A percentile compares a stretch with the other conserved stretches of the same genome.
phyloP scores from a whole-genome alignment of 2,888 invertebrate genomes.

The Endomychus coccineus region DNA sequence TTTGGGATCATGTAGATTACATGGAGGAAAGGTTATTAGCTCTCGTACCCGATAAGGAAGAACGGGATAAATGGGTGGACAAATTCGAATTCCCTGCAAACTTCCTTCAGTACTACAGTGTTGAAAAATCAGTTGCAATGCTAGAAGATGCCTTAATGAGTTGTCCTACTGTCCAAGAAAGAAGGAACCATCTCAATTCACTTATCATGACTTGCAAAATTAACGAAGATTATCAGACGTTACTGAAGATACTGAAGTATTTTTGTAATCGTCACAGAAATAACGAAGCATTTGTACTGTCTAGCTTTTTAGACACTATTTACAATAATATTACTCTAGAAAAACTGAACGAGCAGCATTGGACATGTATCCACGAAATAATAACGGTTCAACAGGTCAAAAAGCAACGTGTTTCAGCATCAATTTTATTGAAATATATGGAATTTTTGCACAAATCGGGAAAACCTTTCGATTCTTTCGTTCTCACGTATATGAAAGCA shows the following conservation, averaged over 20 bases:
- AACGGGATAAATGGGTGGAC: conserved; percentile 10
- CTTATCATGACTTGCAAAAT: conserved; percentile 11
- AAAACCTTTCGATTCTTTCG: conserved; percentile 6
- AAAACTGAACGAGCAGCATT: conserved; percentile 9
- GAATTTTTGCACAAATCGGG: conserved; percentile 4
- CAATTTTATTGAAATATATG: conserved; percentile 12
- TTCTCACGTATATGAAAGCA: conserved; percentile 7
- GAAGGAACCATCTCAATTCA: conserved; percentile 10
- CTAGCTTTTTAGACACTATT: conserved; percentile 9
- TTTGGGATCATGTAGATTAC: conserved; percentile 10
- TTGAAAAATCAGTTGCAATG: conserved; percentile 2
- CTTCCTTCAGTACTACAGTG: conserved; percentile 8
- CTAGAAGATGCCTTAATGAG: neutral
- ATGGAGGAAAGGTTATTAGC: conserved; percentile 14
- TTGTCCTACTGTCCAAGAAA: conserved; percentile 2
- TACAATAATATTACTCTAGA: conserved; percentile 8
- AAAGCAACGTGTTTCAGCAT: too few species aligned
- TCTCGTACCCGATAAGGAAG: conserved; percentile 9
- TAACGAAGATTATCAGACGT: conserved; percentile 10
- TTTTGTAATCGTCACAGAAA: conserved; percentile 13
- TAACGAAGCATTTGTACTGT: conserved; percentile 10
- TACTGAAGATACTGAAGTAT: conserved; percentile 11
- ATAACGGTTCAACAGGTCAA: conserved; percentile 11
- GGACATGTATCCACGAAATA: conserved; percentile 10
- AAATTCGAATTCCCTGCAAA: conserved; percentile 9